phyloP scores from a whole-genome alignment of 1,140 invertebrate genomes.

The Drosophila kohkoa region DNA sequence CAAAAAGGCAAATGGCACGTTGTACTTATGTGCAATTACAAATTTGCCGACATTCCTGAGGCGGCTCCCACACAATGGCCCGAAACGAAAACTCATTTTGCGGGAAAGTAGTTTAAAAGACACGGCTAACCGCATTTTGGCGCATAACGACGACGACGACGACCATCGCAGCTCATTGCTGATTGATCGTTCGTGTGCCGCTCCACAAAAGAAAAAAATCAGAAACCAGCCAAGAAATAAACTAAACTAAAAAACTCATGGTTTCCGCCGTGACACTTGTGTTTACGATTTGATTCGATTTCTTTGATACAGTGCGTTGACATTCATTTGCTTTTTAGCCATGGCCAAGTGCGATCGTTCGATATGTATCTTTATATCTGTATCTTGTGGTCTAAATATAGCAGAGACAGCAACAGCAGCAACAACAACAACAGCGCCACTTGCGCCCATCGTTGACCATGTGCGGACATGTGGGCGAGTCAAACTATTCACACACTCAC shows the following conservation, averaged over 20 bases:
- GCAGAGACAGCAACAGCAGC: background rate
- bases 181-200: conserved; percentile 74
- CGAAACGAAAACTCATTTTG: conserved; percentile 30
- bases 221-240: conserved; percentile 23
- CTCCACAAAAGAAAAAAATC: conserved; percentile 42
- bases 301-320: conserved; percentile 53
- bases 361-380: conserved; percentile 56
- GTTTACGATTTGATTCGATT: conserved; percentile 22
- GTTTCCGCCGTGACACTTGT: conserved; percentile 38
- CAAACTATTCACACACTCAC: conserved; percentile 13
- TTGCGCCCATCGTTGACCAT: conserved; percentile 63
- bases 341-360: conserved; percentile 40
- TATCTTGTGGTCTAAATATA: conserved; percentile 70
- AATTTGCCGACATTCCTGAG: conserved; percentile 53
- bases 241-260: conserved; percentile 25
- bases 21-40: conserved; percentile 61
- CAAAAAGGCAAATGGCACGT: conserved; percentile 22
- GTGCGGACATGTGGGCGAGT: conserved; percentile 66
- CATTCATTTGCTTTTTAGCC: conserved; percentile 50
- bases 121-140: conserved; percentile 52
- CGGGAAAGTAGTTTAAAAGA: conserved; percentile 57
- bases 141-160: conserved; percentile 13
- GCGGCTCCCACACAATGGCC: conserved; percentile 33
- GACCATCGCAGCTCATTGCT: conserved; percentile 43
- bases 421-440: conserved; percentile 20